Evolutionary conservation across 2,797 vertebrate genomes (phyloP), one percentile per base, ranked within the genome.

Genomic region (Picus viridis): DNA sequence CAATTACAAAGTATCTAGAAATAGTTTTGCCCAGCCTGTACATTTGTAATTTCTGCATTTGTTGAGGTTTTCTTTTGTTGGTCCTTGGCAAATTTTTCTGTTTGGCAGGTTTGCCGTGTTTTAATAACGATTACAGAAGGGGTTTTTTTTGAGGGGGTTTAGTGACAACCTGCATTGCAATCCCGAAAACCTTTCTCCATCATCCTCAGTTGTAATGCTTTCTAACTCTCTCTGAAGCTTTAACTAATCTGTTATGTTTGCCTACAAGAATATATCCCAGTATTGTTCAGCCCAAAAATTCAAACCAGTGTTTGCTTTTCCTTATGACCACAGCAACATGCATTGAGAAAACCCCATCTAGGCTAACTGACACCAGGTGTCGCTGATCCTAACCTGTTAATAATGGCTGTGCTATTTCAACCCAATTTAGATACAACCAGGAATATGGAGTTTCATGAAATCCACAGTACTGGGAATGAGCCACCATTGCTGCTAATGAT

Each of bases 401-500:
- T 83, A 7, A 24, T 14, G 36, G 7, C 56, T 89, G 51, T 88
- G 56, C 2, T 94, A 4, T 81, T 89, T 72, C 3, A 71, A 73
- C 30, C 71, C 73, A n/a, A 24, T 94, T 19, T 92, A 99, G 99
- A 99, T 95, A 98, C 98, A 2, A 97, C 98, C 29, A 98, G 99
- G 72, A 99, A 99, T 69, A 98, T 99, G 81, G 99, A 99, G 95
- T 98, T 99, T 77, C 98, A 98, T 88, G 99, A 99, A 96, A 98
- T 99, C 94, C 99, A 99, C 58, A 98, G 98, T 47, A 98, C 98
- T 1, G 98, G 98, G 15, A 98, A 97, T 3, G 99, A 99, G 8
- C 99, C 99, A 2, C 99, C 99, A 0, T 97, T 99, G 64, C 98
- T 99, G 96, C 97, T 99, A 79, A 96, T 99, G 98, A 98, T 99